phyloP scores from a whole-genome alignment of 2,797 vertebrate genomes.

The Danio jaintianensis region DNA sequence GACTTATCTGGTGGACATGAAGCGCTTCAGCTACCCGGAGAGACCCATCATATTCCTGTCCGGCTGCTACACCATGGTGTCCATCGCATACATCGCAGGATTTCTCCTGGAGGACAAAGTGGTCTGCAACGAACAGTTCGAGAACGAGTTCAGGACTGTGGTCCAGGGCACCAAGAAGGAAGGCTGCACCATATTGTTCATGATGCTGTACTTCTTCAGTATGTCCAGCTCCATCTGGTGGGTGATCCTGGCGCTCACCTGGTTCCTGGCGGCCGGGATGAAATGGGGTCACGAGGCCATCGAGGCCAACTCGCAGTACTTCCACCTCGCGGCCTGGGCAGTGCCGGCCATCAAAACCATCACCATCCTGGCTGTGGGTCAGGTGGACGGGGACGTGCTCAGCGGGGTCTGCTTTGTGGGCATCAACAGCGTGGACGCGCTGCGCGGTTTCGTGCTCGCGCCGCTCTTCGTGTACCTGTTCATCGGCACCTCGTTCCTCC shows the following conservation, averaged over 20 bases:
- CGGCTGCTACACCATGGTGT: slow-evolving; percentile 94
- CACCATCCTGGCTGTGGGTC: slow-evolving; percentile 91
- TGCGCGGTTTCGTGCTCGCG: slow-evolving; percentile 92
- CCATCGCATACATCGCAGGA: slow-evolving; percentile 92
- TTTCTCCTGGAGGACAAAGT: slow-evolving; percentile 92
- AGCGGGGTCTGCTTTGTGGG: slow-evolving; percentile 96
- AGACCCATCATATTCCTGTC: slow-evolving; percentile 96
- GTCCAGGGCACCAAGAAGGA: slow-evolving; percentile 96
- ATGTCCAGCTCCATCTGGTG: slow-evolving; percentile 99
- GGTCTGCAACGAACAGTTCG: slow-evolving; percentile 93
- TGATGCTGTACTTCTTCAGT: slow-evolving; percentile 98
- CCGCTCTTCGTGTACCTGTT: slow-evolving; percentile 94
- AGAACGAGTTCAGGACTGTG: slow-evolving; percentile 89
- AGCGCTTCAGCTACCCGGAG: slow-evolving; percentile 95
- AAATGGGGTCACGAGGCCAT: slow-evolving; percentile 98
- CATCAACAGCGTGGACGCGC: slow-evolving; percentile 91
- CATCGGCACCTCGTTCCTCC: slow-evolving; percentile 92
- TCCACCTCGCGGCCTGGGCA: slow-evolving; percentile 95
- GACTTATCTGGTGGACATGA: slow-evolving; percentile 97
- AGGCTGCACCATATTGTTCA: slow-evolving; percentile 96
- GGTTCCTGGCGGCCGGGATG: slow-evolving; percentile 96
- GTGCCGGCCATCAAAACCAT: slow-evolving; percentile 96
- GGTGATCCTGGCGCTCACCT: slow-evolving; percentile 95
- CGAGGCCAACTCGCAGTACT: slow-evolving; percentile 96
- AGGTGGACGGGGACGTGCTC: slow-evolving; percentile 93